Evolutionary conservation across 2,113 vertebrate genomes (phyloP).

Genomic region (Chitala chitala): DNA sequence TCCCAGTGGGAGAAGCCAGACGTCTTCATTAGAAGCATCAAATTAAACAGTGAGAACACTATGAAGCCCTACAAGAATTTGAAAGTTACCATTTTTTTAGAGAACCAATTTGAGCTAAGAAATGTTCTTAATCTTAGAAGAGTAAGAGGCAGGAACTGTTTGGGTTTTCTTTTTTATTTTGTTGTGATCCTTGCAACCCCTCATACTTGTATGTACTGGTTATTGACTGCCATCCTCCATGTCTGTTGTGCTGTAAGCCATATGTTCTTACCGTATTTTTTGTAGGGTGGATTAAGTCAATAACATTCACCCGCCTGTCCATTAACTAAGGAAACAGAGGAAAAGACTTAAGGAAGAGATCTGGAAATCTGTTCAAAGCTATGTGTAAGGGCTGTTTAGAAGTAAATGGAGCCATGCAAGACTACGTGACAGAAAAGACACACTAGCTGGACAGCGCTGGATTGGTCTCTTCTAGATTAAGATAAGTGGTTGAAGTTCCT

Average conservation of each 20-base stretch:
- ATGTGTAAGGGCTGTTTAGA: neutral
- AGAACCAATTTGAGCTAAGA: too few species aligned
- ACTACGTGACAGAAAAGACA: neutral
- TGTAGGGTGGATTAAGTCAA: neutral
- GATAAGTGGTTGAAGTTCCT: too few species aligned
- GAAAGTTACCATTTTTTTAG: too few species aligned
- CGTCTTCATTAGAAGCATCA: neutral
- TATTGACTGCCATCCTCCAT: neutral
- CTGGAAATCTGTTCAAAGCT: too few species aligned
- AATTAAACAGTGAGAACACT: too few species aligned
- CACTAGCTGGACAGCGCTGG: too few species aligned
- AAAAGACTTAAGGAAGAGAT: slow-evolving; percentile 9
- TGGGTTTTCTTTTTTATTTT: neutral
- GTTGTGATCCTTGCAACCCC: too few species aligned
- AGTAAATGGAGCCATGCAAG: neutral
- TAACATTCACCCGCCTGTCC: neutral
- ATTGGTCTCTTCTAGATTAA: too few species aligned
- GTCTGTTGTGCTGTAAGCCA: neutral
- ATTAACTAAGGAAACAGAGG: neutral
- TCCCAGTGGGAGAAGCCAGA: neutral
- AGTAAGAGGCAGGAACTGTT: too few species aligned
- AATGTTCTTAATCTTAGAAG: too few species aligned
- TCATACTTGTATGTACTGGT: neutral
- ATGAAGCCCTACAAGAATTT: too few species aligned
- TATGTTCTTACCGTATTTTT: neutral